phyloP scores from a whole-genome alignment of 2,888 invertebrate genomes.

The Diplolepis rosae region DNA sequence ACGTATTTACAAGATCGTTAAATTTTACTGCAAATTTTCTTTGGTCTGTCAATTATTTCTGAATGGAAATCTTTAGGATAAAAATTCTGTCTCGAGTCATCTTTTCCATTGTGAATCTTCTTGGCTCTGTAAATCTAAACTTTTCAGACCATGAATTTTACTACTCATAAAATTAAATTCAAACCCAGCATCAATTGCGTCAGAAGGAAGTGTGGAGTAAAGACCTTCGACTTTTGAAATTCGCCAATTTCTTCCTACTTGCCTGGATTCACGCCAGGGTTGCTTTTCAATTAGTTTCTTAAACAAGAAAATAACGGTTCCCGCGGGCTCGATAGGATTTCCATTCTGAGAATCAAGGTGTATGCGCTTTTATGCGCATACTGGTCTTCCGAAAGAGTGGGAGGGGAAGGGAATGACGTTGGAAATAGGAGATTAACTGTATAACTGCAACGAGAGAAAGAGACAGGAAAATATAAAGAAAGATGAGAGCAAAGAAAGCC shows the following conservation, averaged over 20 bases:
- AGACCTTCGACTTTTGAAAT: slow-evolving; percentile 1
- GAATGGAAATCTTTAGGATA: no score
- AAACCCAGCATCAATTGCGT: not conserved
- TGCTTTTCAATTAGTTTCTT: slow-evolving; percentile 18
- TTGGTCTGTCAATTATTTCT: no score
- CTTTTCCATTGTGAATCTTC: no score
- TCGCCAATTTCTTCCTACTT: slow-evolving; percentile 3
- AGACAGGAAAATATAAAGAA: slow-evolving; percentile 29
- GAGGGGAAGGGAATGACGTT: slow-evolving; percentile 40
- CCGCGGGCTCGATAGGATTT: slow-evolving; percentile 27
- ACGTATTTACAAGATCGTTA: no score
- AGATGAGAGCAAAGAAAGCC: slow-evolving; percentile 35
- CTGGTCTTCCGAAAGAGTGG: slow-evolving; percentile 3
- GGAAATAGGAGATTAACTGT: slow-evolving; percentile 24
- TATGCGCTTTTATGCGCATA: slow-evolving; percentile 20
- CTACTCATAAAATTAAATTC: not conserved
- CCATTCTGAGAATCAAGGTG: slow-evolving; percentile 28
- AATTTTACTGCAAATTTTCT: no score
- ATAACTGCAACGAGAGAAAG: slow-evolving; percentile 37
- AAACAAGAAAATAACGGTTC: slow-evolving; percentile 23
- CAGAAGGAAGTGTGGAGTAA: slow-evolving; percentile 1
- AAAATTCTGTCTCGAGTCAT: no score
- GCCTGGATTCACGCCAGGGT: not conserved
- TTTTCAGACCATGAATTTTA: not conserved
- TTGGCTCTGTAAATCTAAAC: not conserved